phyloP scores from a whole-genome alignment of 2,113 vertebrate genomes.

The Neolamprologus toae region DNA sequence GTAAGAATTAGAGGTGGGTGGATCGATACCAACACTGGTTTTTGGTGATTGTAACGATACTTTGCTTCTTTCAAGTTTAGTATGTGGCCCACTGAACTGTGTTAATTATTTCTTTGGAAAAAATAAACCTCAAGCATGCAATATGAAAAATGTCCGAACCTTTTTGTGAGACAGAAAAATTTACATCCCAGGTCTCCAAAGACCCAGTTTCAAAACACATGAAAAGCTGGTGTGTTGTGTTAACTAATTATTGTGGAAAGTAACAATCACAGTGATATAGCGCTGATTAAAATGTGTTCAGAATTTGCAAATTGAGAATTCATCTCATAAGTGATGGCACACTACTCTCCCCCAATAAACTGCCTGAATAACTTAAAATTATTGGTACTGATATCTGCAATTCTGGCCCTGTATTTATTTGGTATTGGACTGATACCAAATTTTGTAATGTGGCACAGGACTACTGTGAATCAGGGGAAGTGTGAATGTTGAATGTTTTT shows the following conservation, averaged over 20 bases:
- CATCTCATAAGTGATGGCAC: neutral
- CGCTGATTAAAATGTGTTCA: neutral
- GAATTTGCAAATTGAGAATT: neutral
- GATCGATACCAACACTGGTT: neutral
- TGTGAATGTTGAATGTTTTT: neutral
- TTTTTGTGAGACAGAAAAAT: neutral
- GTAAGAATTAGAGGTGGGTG: neutral
- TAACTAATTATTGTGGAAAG: neutral
- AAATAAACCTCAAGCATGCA: neutral
- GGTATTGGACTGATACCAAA: neutral
- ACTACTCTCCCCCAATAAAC: neutral
- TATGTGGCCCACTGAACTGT: neutral
- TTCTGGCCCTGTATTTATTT: neutral
- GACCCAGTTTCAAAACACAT: neutral
- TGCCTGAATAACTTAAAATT: neutral
- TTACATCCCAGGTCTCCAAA: neutral
- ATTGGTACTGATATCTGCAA: neutral
- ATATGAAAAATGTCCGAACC: rapidly evolving
- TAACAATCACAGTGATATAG: neutral
- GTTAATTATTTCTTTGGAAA: neutral
- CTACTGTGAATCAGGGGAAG: neutral
- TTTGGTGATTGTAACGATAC: neutral
- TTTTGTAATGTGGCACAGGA: neutral
- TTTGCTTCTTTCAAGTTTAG: neutral
- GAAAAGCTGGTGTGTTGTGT: neutral